These are phyloP conservation scores for Nymphalis polychloros DNA, from an alignment of 2,888 invertebrate species.

Conservation along the genomic window DNA sequence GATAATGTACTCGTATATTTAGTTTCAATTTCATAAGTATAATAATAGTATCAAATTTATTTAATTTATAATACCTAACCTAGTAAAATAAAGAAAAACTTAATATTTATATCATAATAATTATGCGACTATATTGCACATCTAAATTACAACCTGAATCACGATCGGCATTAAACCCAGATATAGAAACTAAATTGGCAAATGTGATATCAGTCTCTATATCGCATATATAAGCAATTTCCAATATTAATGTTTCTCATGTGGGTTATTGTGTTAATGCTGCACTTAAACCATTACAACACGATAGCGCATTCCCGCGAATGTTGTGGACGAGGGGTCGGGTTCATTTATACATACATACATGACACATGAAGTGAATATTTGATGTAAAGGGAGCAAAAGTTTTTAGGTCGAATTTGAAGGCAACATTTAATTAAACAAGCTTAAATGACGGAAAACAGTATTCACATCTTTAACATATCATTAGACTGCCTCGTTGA, in stretches of 20 bases:
- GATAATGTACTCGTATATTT: no score
- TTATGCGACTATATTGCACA: background rate
- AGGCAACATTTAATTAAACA: no score
- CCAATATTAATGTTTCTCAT: slow-evolving; percentile 55
- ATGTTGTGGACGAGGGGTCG: slow-evolving; percentile 20
- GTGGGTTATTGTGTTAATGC: slow-evolving; percentile 74
- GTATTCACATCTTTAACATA: no score
- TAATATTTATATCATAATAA: no score
- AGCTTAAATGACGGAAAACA: no score
- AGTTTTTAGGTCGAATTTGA: no score
- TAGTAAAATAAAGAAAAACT: no score
- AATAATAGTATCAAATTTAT: no score
- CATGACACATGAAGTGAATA: background rate
- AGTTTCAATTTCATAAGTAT: no score
- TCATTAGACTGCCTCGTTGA: no score
- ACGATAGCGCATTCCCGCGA: slow-evolving; percentile 46
- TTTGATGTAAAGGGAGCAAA: no score
- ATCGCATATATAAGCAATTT: slow-evolving; percentile 52
- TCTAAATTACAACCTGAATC: slow-evolving; percentile 12
- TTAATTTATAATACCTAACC: no score
- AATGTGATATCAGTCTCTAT: slow-evolving; percentile 47
- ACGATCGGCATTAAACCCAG: slow-evolving; percentile 15
- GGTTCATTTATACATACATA: slow-evolving; percentile 8
- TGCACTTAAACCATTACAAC: slow-evolving; percentile 61
- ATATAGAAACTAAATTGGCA: slow-evolving; percentile 32